Evolutionary conservation across 2,797 vertebrate genomes (phyloP).

Genomic region (Otus scops): DNA sequence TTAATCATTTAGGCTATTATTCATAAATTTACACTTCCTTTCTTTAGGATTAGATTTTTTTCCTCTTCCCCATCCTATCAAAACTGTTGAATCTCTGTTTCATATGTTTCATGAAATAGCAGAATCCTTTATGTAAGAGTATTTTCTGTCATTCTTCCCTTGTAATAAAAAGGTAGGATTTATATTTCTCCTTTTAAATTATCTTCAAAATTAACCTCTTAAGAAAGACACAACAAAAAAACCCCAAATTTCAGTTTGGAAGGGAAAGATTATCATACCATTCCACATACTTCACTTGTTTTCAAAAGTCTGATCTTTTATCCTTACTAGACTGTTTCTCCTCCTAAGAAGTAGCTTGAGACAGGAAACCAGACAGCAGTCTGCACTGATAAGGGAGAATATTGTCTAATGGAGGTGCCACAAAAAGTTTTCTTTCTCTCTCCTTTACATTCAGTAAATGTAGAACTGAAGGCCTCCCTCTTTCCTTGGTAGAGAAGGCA

Average conservation of each 20-base stretch:
- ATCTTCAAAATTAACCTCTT: background rate
- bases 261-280: constrained; percentile 3
- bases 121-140: background rate
- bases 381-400: constrained; percentile 73
- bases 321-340: constrained; percentile 62
- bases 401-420: constrained; percentile 72
- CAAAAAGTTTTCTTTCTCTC: constrained; percentile 2
- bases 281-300: constrained; percentile 55
- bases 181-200: background rate
- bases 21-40: background rate
- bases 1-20: background rate
- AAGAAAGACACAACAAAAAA: background rate
- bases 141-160: background rate
- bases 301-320: constrained; percentile 63
- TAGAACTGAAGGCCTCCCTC: background rate
- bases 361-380: constrained; percentile 78
- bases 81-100: background rate
- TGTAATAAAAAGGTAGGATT: background rate
- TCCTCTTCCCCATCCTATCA: background rate
- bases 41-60: background rate
- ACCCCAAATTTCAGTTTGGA: background rate
- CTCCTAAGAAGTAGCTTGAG: constrained; percentile 63
- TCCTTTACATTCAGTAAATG: constrained; percentile 44
- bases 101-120: background rate
- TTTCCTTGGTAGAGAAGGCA: background rate